These are phyloP conservation scores for Geotrypetes seraphini DNA, from an alignment of 2,797 vertebrate genomes.

Conservation along the genomic window DNA sequence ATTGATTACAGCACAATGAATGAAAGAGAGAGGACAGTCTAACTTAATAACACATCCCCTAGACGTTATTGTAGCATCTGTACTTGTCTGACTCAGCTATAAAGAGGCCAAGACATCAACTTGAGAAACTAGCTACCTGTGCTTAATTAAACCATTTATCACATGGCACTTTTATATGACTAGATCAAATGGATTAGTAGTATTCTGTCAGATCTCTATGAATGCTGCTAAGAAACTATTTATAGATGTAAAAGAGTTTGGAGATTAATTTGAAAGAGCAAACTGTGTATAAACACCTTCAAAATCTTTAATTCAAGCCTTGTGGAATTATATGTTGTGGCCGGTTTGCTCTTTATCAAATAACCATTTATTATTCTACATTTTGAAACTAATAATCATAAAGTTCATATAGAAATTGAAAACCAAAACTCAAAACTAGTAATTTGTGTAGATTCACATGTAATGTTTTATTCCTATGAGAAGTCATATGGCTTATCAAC, in stretches of 20 bases:
- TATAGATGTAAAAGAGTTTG: constrained; percentile 18
- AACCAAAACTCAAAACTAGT: no score
- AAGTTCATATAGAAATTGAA: no score
- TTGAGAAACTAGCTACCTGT: constrained; percentile 44
- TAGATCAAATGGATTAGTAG: constrained; percentile 49
- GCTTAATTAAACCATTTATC: constrained; percentile 62
- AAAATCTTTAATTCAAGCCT: no score
- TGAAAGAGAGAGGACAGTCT: constrained; percentile 15
- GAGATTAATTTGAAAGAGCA: constrained; percentile 1
- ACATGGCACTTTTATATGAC: constrained; percentile 52
- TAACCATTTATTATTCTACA: no score
- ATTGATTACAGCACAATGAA: constrained; percentile 29
- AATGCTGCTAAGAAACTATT: constrained; percentile 20
- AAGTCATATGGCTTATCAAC: no score
- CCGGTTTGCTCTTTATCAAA: no score
- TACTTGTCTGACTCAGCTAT: constrained; percentile 32
- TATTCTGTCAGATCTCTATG: constrained; percentile 21
- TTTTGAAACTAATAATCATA: no score
- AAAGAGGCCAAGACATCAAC: constrained; percentile 34
- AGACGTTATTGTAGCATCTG: constrained; percentile 32
- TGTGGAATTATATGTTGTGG: no score
- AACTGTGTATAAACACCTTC: no score
- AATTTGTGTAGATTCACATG: no score
- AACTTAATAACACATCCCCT: constrained; percentile 29
- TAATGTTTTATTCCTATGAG: no score